phyloP scores from a whole-genome alignment of 2,797 vertebrate genomes.

The Myoxocephalus aenaeus region DNA sequence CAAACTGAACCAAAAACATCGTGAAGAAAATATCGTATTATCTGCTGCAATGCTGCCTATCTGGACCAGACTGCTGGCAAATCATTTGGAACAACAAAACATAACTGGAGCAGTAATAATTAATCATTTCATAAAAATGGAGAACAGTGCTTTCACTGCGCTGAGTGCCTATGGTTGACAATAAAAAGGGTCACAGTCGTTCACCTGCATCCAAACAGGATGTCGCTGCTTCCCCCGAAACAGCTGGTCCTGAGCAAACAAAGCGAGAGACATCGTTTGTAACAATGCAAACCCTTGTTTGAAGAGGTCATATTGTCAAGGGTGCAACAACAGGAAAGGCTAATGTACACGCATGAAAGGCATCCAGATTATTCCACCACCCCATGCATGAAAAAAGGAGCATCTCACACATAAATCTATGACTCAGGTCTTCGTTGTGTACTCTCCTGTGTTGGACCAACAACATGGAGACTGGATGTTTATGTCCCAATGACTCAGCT shows the following conservation, averaged over 20 bases:
- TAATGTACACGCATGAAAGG: slow-evolving; percentile 42
- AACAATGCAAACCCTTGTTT: slow-evolving; percentile 18
- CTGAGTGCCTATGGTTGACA: slow-evolving; percentile 23
- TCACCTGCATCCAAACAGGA: slow-evolving; percentile 31
- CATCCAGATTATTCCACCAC: neutral
- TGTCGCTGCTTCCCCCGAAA: slow-evolving; percentile 13
- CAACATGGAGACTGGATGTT: slow-evolving; percentile 24
- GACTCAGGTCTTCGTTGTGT: slow-evolving; percentile 46
- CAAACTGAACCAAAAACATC: slow-evolving; percentile 15
- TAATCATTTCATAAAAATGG: slow-evolving; percentile 36
- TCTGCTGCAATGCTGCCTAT: slow-evolving; percentile 19
- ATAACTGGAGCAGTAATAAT: slow-evolving; percentile 47
- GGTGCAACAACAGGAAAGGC: neutral
- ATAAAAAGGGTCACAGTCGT: slow-evolving; percentile 26
- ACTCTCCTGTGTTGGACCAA: slow-evolving; percentile 37
- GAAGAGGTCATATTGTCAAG: slow-evolving; percentile 9
- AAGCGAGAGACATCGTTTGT: slow-evolving; percentile 30
- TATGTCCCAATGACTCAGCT: slow-evolving; percentile 36
- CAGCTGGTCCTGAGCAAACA: slow-evolving; percentile 44
- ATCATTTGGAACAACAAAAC: slow-evolving; percentile 36
- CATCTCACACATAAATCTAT: slow-evolving; percentile 58
- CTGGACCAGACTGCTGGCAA: slow-evolving; percentile 31
- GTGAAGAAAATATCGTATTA: slow-evolving; percentile 31
- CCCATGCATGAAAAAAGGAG: slow-evolving; percentile 27
- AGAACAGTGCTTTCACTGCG: slow-evolving; percentile 25